phyloP scores from a whole-genome alignment of 2,888 invertebrate species.

The Steromphala cineraria region DNA sequence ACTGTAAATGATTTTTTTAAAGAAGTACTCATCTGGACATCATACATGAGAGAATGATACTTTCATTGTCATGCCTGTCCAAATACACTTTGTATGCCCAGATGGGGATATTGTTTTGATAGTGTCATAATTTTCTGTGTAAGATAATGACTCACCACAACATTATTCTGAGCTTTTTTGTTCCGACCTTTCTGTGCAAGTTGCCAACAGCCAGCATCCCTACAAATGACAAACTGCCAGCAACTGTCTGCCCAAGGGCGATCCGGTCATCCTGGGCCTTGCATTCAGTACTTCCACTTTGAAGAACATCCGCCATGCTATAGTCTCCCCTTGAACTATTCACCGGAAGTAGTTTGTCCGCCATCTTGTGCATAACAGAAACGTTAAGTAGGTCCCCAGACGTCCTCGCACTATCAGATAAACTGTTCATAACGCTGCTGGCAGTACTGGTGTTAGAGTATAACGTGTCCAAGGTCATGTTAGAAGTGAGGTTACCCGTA shows the following conservation, averaged over 20 bases:
- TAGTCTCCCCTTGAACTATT: background rate
- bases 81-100: too few relatives aligned
- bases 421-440: background rate
- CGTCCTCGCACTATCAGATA: too few relatives aligned
- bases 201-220: conserved; percentile 58
- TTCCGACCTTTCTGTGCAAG: conserved; percentile 58
- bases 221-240: conserved; percentile 52
- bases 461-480: background rate
- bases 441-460: background rate
- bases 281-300: conserved; percentile 30
- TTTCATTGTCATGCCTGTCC: too few relatives aligned
- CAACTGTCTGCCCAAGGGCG: conserved; percentile 56
- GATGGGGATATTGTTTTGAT: too few relatives aligned
- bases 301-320: background rate
- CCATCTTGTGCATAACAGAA: background rate
- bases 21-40: too few relatives aligned
- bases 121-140: too few relatives aligned
- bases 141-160: conserved; percentile 48
- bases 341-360: background rate
- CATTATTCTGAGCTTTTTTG: conserved; percentile 50
- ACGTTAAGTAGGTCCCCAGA: background rate
- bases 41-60: too few relatives aligned
- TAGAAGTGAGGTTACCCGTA: background rate
- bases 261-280: conserved; percentile 48
- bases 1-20: too few relatives aligned